Evolutionary conservation across 2,113 vertebrate genomes (phyloP).

Genomic region (Myodes glareolus): DNA sequence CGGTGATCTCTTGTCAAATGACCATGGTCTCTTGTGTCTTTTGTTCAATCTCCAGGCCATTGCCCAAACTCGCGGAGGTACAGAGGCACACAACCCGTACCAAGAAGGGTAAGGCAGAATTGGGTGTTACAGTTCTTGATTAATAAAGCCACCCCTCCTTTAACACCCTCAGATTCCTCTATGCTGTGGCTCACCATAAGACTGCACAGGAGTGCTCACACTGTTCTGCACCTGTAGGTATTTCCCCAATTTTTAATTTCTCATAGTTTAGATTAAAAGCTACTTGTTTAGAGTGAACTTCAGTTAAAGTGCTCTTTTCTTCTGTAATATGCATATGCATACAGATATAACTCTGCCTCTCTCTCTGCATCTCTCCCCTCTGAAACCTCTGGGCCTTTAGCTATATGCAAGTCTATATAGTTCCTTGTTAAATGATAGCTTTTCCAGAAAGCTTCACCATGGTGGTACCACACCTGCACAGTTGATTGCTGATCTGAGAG

Average conservation of each 20-base stretch:
- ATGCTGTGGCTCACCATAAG: background rate
- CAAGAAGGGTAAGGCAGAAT: no score
- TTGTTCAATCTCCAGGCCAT: no score
- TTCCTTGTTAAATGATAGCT: background rate
- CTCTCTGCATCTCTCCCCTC: background rate
- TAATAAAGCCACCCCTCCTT: background rate
- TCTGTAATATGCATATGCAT: background rate
- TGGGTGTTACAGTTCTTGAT: background rate
- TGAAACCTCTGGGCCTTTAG: background rate
- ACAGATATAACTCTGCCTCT: background rate
- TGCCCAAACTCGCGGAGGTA: no score
- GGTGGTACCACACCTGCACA: accelerated
- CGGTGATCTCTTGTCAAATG: no score
- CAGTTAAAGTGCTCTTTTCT: background rate
- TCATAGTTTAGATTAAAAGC: background rate
- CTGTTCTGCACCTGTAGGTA: background rate
- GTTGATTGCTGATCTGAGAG: background rate
- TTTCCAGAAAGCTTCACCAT: background rate
- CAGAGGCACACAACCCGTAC: no score
- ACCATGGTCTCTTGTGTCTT: no score
- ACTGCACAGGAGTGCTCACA: background rate
- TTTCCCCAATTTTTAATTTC: background rate
- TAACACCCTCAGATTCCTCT: background rate
- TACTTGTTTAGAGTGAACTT: background rate
- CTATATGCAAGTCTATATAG: background rate